A percentile compares a stretch with the other conserved stretches of the same genome.
Conservation (phyloP, 2,888 invertebrate species). For the Merodon equestris region DNA sequence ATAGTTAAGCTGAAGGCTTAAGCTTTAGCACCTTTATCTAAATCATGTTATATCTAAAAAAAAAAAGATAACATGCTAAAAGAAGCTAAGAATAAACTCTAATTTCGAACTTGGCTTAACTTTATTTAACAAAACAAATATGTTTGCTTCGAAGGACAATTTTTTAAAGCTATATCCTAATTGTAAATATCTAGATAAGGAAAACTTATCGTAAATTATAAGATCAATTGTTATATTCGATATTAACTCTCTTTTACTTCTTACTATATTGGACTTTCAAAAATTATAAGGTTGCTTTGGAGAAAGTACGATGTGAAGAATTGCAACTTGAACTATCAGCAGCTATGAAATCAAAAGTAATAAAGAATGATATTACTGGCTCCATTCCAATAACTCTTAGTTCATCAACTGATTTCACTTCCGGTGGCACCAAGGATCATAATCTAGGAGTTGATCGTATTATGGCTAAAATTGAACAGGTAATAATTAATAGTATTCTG, state of each 20-base stretch:
- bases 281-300: conserved; percentile 81
- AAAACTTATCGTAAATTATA: too few species aligned
- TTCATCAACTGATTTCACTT: conserved; percentile 79
- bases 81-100: too few species aligned
- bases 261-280: not conserved
- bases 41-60: too few species aligned
- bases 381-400: conserved; percentile 71
- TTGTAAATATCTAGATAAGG: too few species aligned
- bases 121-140: too few species aligned
- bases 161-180: too few species aligned
- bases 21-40: too few species aligned
- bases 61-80: too few species aligned
- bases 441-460: conserved; percentile 93
- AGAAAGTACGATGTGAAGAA: conserved; percentile 90
- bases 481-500: conserved; percentile 68
- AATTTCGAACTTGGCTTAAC: too few species aligned
- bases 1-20: too few species aligned
- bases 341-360: conserved; percentile 81
- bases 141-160: too few species aligned
- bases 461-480: conserved; percentile 96
- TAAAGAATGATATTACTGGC: not conserved
- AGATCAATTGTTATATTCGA: too few species aligned
- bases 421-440: conserved; percentile 80
- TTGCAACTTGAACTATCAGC: conserved; percentile 91
- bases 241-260: not conserved